These are phyloP conservation scores for Noctua comes DNA, from an alignment of 2,888 invertebrate genomes.

Conservation along the genomic window DNA sequence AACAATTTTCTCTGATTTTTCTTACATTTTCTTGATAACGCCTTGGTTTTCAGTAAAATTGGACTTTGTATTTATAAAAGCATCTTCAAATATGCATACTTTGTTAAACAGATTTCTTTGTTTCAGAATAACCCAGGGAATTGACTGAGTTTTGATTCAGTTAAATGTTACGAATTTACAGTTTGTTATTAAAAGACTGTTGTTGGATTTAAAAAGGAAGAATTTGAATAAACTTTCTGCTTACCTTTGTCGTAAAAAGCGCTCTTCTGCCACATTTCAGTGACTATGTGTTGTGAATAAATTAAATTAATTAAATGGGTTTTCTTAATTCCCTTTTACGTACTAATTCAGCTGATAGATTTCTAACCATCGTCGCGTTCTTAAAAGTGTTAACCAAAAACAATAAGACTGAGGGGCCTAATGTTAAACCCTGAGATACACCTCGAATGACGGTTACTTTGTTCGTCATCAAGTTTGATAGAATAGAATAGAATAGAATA, in stretches of 20 bases:
- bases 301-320: neutral
- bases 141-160: neutral
- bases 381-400: neutral
- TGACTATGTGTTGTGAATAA: neutral
- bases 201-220: no score
- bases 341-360: neutral
- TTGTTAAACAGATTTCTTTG: constrained; percentile 11
- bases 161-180: neutral
- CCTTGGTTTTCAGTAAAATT: constrained; percentile 41
- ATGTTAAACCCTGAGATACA: neutral
- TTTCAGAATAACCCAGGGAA: constrained; percentile 3
- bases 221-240: neutral
- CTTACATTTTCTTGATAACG: constrained; percentile 34
- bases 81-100: constrained; percentile 35
- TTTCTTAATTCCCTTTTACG: neutral
- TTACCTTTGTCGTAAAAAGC: neutral
- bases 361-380: neutral
- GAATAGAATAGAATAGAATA: no score
- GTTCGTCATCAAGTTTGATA: neutral
- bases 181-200: neutral
- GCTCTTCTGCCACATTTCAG: neutral
- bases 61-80: constrained; percentile 27
- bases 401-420: neutral
- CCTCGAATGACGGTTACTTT: neutral
- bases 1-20: constrained; percentile 46